A percentile compares a stretch with the other conserved stretches of the same genome.
Conservation (phyloP, 2,797 vertebrate genomes). For the Falco novaeseelandiae region DNA sequence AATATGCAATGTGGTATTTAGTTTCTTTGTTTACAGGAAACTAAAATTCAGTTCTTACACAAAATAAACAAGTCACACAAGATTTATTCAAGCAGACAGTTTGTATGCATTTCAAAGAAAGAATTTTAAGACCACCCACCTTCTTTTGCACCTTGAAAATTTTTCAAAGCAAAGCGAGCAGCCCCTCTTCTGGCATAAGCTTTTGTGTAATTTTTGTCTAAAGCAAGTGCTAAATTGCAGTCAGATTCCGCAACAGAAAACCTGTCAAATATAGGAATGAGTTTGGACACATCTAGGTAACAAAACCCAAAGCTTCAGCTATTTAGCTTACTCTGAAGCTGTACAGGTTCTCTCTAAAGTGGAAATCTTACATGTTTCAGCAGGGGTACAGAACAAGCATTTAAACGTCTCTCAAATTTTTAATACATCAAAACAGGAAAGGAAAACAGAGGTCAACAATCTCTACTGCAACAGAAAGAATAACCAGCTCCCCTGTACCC, state of each 20-base stretch:
- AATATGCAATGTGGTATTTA: background rate
- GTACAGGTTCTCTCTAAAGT: background rate
- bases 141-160: conserved; percentile 87
- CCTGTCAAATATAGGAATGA: conserved; percentile 62
- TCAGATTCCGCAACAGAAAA: conserved; percentile 95
- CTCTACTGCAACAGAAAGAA: background rate
- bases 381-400: background rate
- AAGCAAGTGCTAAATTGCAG: conserved; percentile 91
- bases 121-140: conserved; percentile 71
- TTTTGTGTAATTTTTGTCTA: conserved; percentile 87
- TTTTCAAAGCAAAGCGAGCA: conserved; percentile 83
- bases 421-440: background rate
- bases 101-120: background rate
- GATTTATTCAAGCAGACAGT: background rate
- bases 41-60: background rate
- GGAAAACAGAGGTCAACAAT: background rate
- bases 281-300: background rate
- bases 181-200: conserved; percentile 90
- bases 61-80: background rate
- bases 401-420: background rate
- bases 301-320: background rate
- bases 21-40: background rate
- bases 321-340: background rate
- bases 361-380: background rate
- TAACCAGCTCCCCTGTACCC: background rate